Conservation (phyloP, 2,888 invertebrate species). For the Harpalus rufipes region DNA sequence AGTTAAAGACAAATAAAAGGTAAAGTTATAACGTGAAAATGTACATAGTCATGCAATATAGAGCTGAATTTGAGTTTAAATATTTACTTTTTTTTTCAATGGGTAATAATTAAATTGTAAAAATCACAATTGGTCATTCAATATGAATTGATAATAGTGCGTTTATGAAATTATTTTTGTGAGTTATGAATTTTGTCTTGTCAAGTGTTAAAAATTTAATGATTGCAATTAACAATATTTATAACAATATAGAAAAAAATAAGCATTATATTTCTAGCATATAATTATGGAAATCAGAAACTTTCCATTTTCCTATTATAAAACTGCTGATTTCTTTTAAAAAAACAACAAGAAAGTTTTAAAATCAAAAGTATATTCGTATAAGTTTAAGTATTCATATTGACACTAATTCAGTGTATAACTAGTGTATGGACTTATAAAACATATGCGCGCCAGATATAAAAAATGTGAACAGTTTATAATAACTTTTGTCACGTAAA, state of each 20-base stretch:
- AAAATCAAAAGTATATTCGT: conserved; percentile 3
- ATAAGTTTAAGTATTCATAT: neutral
- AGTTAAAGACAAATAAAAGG: too few species aligned
- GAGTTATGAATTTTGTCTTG: too few species aligned
- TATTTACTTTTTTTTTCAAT: too few species aligned
- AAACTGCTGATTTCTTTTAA: conserved; percentile 7
- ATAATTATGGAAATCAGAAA: conserved; percentile 24
- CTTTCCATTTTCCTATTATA: conserved; percentile 19
- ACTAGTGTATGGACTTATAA: neutral
- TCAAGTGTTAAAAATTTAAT: too few species aligned
- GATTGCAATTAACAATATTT: too few species aligned
- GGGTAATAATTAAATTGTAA: too few species aligned
- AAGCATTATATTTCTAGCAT: neutral
- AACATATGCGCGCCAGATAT: conserved; percentile 16
- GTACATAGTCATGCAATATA: too few species aligned
- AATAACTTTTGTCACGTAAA: conserved; percentile 63
- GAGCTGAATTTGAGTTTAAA: too few species aligned
- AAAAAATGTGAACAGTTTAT: conserved; percentile 28
- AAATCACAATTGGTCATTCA: too few species aligned
- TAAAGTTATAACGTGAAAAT: too few species aligned
- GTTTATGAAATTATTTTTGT: too few species aligned
- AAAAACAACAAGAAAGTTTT: conserved; percentile 26
- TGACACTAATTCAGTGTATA: neutral
- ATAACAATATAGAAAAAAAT: neutral
- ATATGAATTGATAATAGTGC: too few species aligned